Evolutionary conservation across 2,888 invertebrate genomes (phyloP), one percentile per base, ranked within the genome.

Genomic region (Penaeus monodon): DNA sequence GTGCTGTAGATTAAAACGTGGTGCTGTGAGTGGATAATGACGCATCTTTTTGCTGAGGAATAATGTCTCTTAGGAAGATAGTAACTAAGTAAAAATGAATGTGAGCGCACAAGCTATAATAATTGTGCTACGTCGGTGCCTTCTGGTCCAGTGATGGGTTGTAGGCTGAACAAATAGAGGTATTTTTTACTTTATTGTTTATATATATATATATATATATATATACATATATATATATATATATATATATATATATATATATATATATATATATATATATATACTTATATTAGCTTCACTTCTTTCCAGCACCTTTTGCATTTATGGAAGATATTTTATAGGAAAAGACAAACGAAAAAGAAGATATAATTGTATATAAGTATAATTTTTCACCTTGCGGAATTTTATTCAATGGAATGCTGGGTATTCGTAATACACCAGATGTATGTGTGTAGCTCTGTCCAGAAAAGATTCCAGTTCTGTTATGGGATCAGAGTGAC

Each of bases 61-160:
- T 10, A 74, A 74, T 29, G 17, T 27, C 74, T 12, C 14, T 38
- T 24, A 22, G n/a, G 49, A n/a, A 79, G 27, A 29, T 27, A 17
- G 14, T 66, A 24, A 24, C n/a, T 14, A 24, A 24, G 57, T 12
- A 14, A 14, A 22, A 20, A 63, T 64, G 22, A 64, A 33, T 33
- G 57, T 14, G 20, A 74, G 22, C 33, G 76, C 33, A 63, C 76
- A 66, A 65, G 77, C 3, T 38, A n/a, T n/a, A 22, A 49, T 22
- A 38, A 38, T 29, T 33, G 49, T 49, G 49, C 49, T 84, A 44
- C 66, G 74, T 44, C 24, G 76, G 77, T 84, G 84, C 84, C 84
- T 84, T 84, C 77, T 66, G 84, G 84, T 84, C 76, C 44, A 84
- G 66, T 84, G 68, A 49, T 49, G 68, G 66, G 77, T 64, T 84